Conservation (phyloP, 1,140 invertebrate species). For the Steinernema khuongi region DNA sequence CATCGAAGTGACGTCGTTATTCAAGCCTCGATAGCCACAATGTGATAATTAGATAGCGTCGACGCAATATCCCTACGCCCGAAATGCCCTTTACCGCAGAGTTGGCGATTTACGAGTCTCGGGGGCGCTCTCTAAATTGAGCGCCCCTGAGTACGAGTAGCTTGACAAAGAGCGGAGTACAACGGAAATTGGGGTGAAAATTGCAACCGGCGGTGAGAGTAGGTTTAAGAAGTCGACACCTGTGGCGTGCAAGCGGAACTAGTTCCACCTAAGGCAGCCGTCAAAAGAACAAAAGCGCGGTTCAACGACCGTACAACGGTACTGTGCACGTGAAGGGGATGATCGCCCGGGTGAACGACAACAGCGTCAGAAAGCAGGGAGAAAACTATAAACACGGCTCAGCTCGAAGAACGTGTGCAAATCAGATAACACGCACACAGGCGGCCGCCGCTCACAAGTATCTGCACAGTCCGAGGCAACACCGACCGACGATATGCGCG, state of each 20-base stretch:
- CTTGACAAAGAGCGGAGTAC: background rate
- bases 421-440: too few species aligned
- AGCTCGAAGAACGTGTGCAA: background rate
- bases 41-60: slow-evolving; percentile 1
- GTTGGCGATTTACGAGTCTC: background rate
- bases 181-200: background rate
- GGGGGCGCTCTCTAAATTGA: background rate
- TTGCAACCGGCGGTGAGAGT: too few species aligned
- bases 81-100: background rate
- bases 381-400: background rate
- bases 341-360: background rate
- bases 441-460: too few species aligned
- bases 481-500: slow-evolving; percentile 6
- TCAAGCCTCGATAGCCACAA: background rate
- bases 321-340: background rate
- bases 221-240: too few species aligned
- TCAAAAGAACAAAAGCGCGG: background rate
- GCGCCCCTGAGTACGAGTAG: background rate
- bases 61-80: background rate
- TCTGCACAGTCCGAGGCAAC: too few species aligned
- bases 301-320: slow-evolving; percentile 8
- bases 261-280: background rate
- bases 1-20: slow-evolving; percentile 3
- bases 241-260: too few species aligned
- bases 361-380: background rate